Evolutionary conservation across 1,140 invertebrate genomes (phyloP), one percentile per base, ranked within the genome.

Genomic region (Drosophila busckii): DNA sequence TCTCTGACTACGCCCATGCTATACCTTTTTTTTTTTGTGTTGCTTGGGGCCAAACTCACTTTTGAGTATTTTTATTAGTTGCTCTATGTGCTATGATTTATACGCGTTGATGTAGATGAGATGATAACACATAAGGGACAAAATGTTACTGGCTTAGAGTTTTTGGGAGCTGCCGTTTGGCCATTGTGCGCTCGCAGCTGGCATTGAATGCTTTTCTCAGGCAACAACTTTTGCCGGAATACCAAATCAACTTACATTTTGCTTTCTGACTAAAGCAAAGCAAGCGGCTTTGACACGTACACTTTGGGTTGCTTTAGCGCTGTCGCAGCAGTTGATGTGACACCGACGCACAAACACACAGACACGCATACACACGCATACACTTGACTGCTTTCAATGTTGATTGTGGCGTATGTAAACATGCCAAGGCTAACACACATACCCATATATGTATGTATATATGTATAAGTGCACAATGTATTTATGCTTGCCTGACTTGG

Each of bases 311-410:
- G 13, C 55, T 25, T 40, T 26, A 26, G 32, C 41, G 53, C 60
- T 75, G 64, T 69, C 70, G 55, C 37, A 69, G 49, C 59, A 44
- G 58, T 35, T 56, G 70, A 70, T 60, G 69, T 75, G 70, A 38
- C 26, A 26, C n/a, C n/a, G 15, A 42, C 34, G 32, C 40, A 42
- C 13, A 20, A 8, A 31, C 5, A 22, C 19, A 20, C 29, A 17
- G 10, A 28, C 16, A 40, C 15, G 17, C 37, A 20, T 5, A 29
- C 20, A 31, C 12, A 17, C 1, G 5, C 25, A 19, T 12, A 7
- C 6, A 41, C 10, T 25, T 28, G 38, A 22, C 25, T 53, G 48
- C 25, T 31, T 32, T 26, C 12, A 15, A 15, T 48, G 20, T n/a
- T n/a, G n/a, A n/a, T n/a, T n/a, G n/a, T n/a, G n/a, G n/a, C n/a